A percentile compares a stretch with the other conserved stretches of the same genome.
Evolutionary conservation across 2,888 invertebrate genomes (phyloP).

Genomic region (Drepana falcataria): DNA sequence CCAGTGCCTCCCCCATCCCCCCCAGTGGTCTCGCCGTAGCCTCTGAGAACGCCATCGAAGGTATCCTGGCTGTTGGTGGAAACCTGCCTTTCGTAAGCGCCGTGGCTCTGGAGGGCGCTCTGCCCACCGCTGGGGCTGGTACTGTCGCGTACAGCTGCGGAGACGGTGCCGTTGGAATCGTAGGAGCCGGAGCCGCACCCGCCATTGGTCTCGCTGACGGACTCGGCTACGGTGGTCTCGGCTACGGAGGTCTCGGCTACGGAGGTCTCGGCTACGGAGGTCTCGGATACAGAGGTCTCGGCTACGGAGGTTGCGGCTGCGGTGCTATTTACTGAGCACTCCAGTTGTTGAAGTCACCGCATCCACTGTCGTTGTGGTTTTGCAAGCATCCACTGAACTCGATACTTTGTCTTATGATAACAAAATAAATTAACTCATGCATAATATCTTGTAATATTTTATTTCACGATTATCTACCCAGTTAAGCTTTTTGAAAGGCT

Average conservation of each 20-base stretch:
- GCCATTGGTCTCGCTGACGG: slow-evolving; percentile 2
- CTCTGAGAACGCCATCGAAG: slow-evolving; percentile 37
- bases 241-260: neutral
- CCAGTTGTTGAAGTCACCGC: too few relatives aligned
- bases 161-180: slow-evolving; percentile 9
- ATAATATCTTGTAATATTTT: too few relatives aligned
- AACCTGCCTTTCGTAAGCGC: slow-evolving; percentile 39
- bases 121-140: slow-evolving; percentile 34
- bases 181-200: slow-evolving; percentile 1
- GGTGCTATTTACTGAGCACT: slow-evolving; percentile 12
- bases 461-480: too few relatives aligned
- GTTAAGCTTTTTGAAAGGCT: too few relatives aligned
- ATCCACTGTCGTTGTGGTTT: too few relatives aligned
- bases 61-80: slow-evolving; percentile 30
- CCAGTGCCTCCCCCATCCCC: slow-evolving; percentile 30
- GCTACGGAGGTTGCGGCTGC: slow-evolving; percentile 1
- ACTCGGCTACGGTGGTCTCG: neutral
- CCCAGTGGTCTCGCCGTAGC: slow-evolving; percentile 33
- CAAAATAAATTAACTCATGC: too few relatives aligned
- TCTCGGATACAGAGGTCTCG: neutral
- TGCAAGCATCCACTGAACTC: too few relatives aligned
- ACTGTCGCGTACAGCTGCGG: slow-evolving; percentile 29
- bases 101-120: slow-evolving; percentile 30
- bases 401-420: too few relatives aligned
- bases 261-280: too few relatives aligned